Evolutionary conservation across 2,113 vertebrate genomes (phyloP).

Genomic region (Myotis yumanensis): DNA sequence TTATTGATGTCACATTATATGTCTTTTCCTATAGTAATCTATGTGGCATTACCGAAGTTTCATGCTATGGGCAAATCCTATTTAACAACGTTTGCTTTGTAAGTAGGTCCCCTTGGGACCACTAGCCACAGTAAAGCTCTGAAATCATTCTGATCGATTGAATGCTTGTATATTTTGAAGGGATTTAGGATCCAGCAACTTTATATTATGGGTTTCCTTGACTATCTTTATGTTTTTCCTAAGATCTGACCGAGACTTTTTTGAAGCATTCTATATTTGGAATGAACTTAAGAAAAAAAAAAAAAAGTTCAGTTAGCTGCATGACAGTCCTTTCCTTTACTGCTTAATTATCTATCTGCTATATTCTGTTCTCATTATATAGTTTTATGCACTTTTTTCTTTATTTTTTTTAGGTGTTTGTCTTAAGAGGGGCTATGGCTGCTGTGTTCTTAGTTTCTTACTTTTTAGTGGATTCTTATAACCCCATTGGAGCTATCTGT

Average conservation of each 20-base stretch:
- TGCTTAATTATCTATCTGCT: not conserved
- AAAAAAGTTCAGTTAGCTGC: not conserved
- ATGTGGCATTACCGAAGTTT: not conserved
- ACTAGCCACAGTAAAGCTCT: not conserved
- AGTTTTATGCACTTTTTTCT: not conserved
- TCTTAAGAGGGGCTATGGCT: not conserved
- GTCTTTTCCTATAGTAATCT: not conserved
- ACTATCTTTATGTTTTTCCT: not conserved
- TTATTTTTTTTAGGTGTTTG: not conserved
- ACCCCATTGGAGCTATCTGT: not conserved
- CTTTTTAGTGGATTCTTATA: conserved; percentile 25
- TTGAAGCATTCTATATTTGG: not conserved
- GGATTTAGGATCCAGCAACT: not conserved
- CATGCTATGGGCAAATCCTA: not conserved
- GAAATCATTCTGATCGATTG: not conserved
- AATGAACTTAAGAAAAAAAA: conserved; percentile 2
- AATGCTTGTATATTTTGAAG: not conserved
- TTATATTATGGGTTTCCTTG: not conserved
- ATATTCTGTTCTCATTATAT: not conserved
- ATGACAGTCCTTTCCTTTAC: not conserved
- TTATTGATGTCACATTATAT: not conserved
- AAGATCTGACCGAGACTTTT: not conserved
- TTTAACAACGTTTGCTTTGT: not conserved
- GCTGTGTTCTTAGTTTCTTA: not conserved
- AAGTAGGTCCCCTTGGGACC: not conserved